phyloP scores from a whole-genome alignment of 2,797 vertebrate genomes.

The Crenichthys baileyi region DNA sequence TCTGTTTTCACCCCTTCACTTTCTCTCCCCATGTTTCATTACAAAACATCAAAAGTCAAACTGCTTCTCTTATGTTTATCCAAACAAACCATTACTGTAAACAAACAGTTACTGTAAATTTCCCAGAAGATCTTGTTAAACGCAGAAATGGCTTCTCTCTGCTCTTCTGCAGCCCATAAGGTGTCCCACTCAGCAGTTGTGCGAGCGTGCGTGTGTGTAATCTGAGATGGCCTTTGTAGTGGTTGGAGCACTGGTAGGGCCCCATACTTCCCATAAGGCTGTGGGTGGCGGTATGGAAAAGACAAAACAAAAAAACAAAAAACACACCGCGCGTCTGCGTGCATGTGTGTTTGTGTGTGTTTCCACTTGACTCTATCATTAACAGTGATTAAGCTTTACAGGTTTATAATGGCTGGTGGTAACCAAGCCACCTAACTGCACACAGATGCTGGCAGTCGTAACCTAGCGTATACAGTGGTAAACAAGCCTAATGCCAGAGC shows the following conservation, averaged over 20 bases:
- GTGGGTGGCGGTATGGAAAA: constrained; percentile 80
- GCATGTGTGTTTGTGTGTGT: constrained; percentile 67
- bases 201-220: constrained; percentile 75
- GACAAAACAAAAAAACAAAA: constrained; percentile 64
- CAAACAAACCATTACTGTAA: constrained; percentile 83
- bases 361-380: constrained; percentile 79
- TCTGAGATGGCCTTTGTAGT: constrained; percentile 79
- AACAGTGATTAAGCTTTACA: constrained; percentile 81
- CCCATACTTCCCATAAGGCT: constrained; percentile 79
- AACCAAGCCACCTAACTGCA: constrained; percentile 76
- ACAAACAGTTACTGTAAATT: constrained; percentile 82
- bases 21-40: constrained; percentile 77
- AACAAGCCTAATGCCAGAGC: constrained; percentile 66
- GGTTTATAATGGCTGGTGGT: constrained; percentile 78
- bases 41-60: constrained; percentile 82
- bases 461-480: constrained; percentile 64
- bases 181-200: constrained; percentile 81
- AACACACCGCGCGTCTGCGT: constrained; percentile 58
- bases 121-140: constrained; percentile 84
- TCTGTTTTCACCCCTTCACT: background rate
- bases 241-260: constrained; percentile 74
- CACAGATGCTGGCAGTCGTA: constrained; percentile 71
- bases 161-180: constrained; percentile 73
- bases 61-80: constrained; percentile 80
- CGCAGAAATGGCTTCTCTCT: constrained; percentile 76